A percentile compares a stretch with the other conserved stretches of the same genome.
Conservation (phyloP, 1,140 invertebrate species). For the Atta cephalotes region DNA sequence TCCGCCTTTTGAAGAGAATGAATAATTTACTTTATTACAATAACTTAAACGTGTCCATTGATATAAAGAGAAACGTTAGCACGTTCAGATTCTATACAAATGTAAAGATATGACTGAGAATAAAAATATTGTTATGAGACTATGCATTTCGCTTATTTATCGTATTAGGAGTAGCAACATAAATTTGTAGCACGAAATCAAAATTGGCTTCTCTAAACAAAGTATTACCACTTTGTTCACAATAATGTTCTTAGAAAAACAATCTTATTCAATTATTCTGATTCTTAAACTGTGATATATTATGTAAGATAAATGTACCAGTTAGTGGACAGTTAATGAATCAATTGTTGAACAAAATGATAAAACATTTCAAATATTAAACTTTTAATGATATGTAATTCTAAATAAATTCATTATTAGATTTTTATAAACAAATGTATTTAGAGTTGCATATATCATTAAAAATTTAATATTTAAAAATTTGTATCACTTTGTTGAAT, state of each 20-base stretch:
- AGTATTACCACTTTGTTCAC: background rate
- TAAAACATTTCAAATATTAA: no score
- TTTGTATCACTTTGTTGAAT: no score
- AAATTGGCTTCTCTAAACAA: background rate
- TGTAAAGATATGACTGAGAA: slow-evolving; percentile 83
- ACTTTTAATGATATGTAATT: background rate
- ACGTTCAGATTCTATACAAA: slow-evolving; percentile 80
- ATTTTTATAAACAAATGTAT: no score
- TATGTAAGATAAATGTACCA: no score
- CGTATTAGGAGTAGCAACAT: background rate
- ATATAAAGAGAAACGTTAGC: slow-evolving; percentile 73
- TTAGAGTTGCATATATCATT: no score
- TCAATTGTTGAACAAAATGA: no score
- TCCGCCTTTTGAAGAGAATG: slow-evolving; percentile 78
- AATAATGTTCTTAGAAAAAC: background rate
- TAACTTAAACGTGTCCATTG: slow-evolving; percentile 63
- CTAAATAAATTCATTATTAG: no score
- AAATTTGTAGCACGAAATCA: background rate
- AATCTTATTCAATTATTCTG: background rate
- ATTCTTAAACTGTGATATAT: no score
- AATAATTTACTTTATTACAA: slow-evolving; percentile 72
- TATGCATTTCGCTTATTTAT: background rate
- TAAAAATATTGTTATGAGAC: slow-evolving; percentile 81
- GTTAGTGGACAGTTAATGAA: no score
- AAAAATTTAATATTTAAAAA: no score